Evolutionary conservation across 2,113 vertebrate genomes (phyloP), one percentile per base, ranked within the genome.

Genomic region (Microtus montanus): DNA sequence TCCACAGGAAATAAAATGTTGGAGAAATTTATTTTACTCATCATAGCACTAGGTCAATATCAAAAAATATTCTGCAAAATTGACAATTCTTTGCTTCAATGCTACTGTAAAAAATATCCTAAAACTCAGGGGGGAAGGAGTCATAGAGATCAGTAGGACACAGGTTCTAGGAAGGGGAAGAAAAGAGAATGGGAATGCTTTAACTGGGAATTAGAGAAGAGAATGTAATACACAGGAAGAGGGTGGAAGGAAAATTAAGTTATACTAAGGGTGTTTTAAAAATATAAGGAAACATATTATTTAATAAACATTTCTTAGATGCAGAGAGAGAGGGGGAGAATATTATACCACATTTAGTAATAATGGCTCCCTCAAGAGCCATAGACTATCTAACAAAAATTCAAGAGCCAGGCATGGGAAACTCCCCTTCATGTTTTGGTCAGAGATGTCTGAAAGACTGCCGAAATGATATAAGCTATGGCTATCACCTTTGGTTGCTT

Each of bases 81-180:
- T 79, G 47, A 90, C 73, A 87, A 58, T 63, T 35, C 12, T 89
- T 93, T 35, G 9, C 71, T 94, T 77, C n/a, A 86, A 38, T 89
- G 9, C 24, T 61, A 63, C 0, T 64, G 7, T 71, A 94, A 86
- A 86, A 75, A 30, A 66, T 14, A 71, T 14, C 4, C 44, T 33
- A 73, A 82, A 10, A 38, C 74, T 71, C 47, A n/a, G 47, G 19
- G 30, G 54, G n/a, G 78, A n/a, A n/a, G 49, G 17, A 54, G 33
- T 11, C 52, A 6, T 22, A 80, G 78, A n/a, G 33, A 80, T n/a
- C 49, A 54, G 49, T 80, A 54, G 78, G 49, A 79, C 4, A 22
- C 2, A 54, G 33, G 49, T 11, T 8, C 30, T 54, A 35, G 19
- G 15, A 35, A 52, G 15, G 9, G 30, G 4, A 33, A 5, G 54